Evolutionary conservation across 2,797 vertebrate species (phyloP).

Genomic region (Sciurus carolinensis): DNA sequence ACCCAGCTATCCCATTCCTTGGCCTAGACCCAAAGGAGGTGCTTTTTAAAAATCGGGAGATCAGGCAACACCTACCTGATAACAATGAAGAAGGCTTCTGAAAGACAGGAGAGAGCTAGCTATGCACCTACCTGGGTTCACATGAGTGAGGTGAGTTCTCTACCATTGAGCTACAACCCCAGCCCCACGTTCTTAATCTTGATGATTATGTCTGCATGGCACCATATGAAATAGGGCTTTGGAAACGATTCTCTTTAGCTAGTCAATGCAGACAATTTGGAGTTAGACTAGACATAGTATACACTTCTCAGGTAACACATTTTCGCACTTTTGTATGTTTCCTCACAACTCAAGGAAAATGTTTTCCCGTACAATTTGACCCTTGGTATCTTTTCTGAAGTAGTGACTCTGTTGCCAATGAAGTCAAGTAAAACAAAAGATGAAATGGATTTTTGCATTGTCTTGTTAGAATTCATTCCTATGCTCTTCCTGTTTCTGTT

Average conservation of each 20-base stretch:
- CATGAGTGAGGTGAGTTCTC: too few relatives aligned
- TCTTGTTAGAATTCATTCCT: slow-evolving; percentile 3
- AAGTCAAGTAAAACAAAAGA: slow-evolving; percentile 30
- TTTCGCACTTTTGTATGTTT: slow-evolving; percentile 43
- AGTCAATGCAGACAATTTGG: slow-evolving; percentile 1
- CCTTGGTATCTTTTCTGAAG: not conserved
- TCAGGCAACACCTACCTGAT: not conserved
- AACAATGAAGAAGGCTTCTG: slow-evolving; percentile 2
- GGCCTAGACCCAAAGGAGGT: not conserved
- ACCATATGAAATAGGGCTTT: slow-evolving; percentile 46
- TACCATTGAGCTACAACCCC: too few relatives aligned
- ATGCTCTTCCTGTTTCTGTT: not conserved
- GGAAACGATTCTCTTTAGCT: slow-evolving; percentile 21
- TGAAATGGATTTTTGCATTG: slow-evolving; percentile 39
- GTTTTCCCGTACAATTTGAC: not conserved
- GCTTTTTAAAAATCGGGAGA: not conserved
- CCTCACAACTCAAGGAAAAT: not conserved
- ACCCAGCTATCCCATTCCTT: too few relatives aligned
- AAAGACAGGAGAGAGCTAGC: not conserved
- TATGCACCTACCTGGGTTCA: not conserved
- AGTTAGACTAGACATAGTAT: slow-evolving; percentile 7
- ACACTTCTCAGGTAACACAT: not conserved
- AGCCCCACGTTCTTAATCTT: slow-evolving; percentile 1
- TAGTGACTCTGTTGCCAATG: not conserved
- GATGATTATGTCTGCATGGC: not conserved